Base-by-base conservation (phyloP, 2,113 vertebrate genomes). In the Pseudolaguvia tuberculata region DNA sequence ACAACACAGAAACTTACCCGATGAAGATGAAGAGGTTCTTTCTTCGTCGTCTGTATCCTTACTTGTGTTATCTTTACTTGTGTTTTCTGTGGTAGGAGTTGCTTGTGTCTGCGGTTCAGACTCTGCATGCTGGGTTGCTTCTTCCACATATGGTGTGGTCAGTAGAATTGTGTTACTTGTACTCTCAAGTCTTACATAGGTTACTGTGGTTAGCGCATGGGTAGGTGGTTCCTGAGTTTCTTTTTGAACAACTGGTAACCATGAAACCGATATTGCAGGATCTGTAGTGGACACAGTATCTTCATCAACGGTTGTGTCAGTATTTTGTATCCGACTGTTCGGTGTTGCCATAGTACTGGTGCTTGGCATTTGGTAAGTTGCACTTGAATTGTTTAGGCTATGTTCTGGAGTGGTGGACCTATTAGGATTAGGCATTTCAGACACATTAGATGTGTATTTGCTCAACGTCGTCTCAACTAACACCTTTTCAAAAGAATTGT, bases 191-290 rank as follows among this genome's bases (percentile, higher is more conserved):
- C 52, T 75, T 48, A 70, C 56, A n/a, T 29, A 8, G 2, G 80
- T 66, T 42, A 78, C 9, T 61, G 82, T 78, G 5, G 76, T 79
- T 5, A 74, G 71, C 47, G 70, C 21, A 20, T 8, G 47, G 1
- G 42, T 57, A 39, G 73, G 76, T 14, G 75, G 61, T 45, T 78
- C 31, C 1, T 58, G 11, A 0, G 45, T 23, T 31, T 84, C 78
- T 42, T 87, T 81, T 47, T 78, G 72, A 50, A 83, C 83, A 17
- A 81, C 82, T 35, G 78, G 80, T 74, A 82, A 70, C 86, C 86
- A 86, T 0, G 85, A 85, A 45, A 87, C 81, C 1, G 86, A 86
- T 77, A 87, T 75, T 0, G 80, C 70, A 1, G 81, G 25, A 21
- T 85, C 84, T 51, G 81, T 78, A 21, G 81, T 72, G 10, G 73